Percentiles rank a stretch among this genome's conserved stretches.
phyloP scores from a whole-genome alignment of 2,113 vertebrate genomes.

The Zosterops borbonicus region DNA sequence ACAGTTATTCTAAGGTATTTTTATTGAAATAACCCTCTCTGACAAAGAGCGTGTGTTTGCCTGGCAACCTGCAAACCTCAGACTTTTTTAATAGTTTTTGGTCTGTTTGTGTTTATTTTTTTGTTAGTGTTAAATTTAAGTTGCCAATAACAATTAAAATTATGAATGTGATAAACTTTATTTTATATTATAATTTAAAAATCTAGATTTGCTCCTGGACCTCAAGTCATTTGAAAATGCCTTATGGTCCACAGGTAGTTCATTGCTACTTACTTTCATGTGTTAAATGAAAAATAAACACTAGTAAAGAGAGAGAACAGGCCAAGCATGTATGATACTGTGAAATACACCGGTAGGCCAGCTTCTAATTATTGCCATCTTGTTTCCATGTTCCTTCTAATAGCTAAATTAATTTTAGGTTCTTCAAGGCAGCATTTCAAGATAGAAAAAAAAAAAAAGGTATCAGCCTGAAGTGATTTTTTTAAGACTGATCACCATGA shows the following conservation, averaged over 20 bases:
- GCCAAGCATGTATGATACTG: background rate
- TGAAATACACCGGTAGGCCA: background rate
- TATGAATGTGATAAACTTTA: background rate
- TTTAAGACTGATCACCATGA: background rate
- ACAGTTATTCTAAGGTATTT: conserved; percentile 80
- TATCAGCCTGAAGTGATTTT: background rate
- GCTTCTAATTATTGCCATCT: background rate
- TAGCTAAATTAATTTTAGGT: background rate
- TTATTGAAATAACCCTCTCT: background rate
- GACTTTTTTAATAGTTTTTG: background rate
- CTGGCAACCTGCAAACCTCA: background rate
- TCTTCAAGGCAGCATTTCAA: background rate
- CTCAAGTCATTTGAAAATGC: background rate
- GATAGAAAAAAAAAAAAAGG: background rate
- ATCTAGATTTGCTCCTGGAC: background rate
- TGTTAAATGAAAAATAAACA: background rate
- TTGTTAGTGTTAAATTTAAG: background rate
- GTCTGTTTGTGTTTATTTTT: background rate
- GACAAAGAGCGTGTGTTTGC: background rate
- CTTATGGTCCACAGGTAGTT: background rate
- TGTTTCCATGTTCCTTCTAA: background rate
- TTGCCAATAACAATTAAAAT: background rate
- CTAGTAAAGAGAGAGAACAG: background rate
- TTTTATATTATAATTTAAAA: background rate
- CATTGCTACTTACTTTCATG: background rate